Conservation (phyloP, 2,113 vertebrate species). For the Macquaria ambigua region DNA sequence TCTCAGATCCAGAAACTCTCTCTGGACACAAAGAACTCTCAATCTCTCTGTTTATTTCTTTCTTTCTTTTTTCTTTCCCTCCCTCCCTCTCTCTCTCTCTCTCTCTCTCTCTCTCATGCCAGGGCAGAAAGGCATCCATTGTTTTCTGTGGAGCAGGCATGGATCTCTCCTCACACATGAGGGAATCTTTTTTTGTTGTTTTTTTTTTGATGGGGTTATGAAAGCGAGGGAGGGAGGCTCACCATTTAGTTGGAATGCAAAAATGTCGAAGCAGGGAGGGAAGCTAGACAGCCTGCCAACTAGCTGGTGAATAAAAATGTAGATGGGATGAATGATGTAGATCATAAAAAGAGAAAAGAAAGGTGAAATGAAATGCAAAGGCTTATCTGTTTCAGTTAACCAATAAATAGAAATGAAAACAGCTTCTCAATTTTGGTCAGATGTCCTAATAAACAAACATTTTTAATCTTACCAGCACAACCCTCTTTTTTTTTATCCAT, state of each 20-base stretch:
- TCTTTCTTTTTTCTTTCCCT: not conserved
- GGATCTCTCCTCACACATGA: constrained; percentile 67
- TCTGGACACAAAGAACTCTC: constrained; percentile 51
- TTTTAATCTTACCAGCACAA: not conserved
- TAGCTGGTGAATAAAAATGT: constrained; percentile 18
- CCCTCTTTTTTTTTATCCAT: not conserved
- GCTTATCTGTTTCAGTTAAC: not conserved
- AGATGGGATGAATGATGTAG: not conserved
- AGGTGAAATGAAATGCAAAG: not conserved
- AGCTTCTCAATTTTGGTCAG: not conserved
- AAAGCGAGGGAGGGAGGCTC: constrained; percentile 46
- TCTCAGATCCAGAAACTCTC: constrained; percentile 38
- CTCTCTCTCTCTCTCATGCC: constrained; percentile 39
- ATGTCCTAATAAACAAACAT: not conserved
- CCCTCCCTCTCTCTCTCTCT: constrained; percentile 16
- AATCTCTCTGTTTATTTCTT: constrained; percentile 15
- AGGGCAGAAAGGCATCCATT: constrained; percentile 71
- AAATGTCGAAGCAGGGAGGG: constrained; percentile 34
- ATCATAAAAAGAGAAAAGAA: not conserved
- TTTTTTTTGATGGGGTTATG: constrained; percentile 38
- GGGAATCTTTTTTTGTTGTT: constrained; percentile 26
- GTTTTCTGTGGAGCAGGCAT: constrained; percentile 51
- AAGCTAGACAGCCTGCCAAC: constrained; percentile 30
- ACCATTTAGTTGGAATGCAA: constrained; percentile 51
- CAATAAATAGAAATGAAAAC: not conserved